These are phyloP conservation scores for Himalopsyche anomala DNA, from an alignment of 2,888 invertebrate genomes.

Conservation along the genomic window DNA sequence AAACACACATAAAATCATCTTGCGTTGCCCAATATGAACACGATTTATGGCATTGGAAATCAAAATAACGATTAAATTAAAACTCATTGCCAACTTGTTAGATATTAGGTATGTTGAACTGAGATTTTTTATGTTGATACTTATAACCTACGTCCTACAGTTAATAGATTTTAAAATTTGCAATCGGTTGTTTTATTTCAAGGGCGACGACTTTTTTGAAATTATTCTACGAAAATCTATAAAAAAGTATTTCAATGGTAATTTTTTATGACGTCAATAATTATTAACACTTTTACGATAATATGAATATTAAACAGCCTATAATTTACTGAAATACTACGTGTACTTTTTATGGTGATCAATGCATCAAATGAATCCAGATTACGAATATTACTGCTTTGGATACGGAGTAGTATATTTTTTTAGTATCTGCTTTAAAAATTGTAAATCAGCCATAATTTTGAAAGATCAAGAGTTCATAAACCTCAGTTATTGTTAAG, in stretches of 20 bases:
- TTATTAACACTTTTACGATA: no score
- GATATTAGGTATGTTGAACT: background rate
- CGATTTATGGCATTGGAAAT: slow-evolving; percentile 24
- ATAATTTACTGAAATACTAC: no score
- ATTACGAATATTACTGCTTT: no score
- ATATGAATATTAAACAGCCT: no score
- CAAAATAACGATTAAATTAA: slow-evolving; percentile 6
- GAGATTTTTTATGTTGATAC: background rate
- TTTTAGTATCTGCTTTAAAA: no score
- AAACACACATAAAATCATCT: slow-evolving; percentile 5
- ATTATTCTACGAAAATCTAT: background rate
- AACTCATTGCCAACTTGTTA: slow-evolving; percentile 35
- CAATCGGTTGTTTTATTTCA: background rate
- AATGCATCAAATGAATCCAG: no score
- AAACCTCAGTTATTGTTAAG: no score
- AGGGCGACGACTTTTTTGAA: slow-evolving; percentile 6
- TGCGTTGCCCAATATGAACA: background rate
- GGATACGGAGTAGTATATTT: no score
- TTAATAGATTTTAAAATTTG: background rate
- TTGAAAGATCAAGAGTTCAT: no score
- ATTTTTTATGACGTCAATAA: background rate
- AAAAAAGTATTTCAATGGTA: background rate
- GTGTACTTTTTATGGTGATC: no score
- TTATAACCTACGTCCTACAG: slow-evolving; percentile 4
- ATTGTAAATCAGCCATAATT: no score